These are phyloP conservation scores for Eueides isabella DNA, from an alignment of 1,140 invertebrate genomes.

Conservation along the genomic window DNA sequence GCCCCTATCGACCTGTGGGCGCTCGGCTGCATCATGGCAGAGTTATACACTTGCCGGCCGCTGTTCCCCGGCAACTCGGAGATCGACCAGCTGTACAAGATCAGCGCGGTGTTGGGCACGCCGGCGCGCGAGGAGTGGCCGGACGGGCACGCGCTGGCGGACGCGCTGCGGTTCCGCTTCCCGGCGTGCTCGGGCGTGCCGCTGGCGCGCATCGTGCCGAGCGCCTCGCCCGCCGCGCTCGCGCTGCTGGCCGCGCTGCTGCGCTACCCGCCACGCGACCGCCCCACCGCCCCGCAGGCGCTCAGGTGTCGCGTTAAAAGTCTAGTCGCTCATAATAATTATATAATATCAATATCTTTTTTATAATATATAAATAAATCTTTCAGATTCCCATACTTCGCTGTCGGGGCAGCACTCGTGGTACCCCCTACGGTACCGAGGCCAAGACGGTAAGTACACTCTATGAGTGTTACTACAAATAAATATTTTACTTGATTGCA, in stretches of 20 bases:
- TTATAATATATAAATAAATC: not conserved
- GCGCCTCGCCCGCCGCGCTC: conserved; percentile 92
- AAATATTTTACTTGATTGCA: not conserved
- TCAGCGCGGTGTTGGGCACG: conserved; percentile 97
- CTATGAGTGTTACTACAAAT: not conserved
- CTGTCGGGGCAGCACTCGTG: conserved; percentile 62
- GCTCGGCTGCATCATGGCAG: conserved; percentile 98
- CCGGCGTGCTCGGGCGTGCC: conserved; percentile 92
- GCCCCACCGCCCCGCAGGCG: conserved; percentile 95
- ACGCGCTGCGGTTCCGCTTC: conserved; percentile 98
- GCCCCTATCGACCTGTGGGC: conserved; percentile 99
- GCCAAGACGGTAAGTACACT: conserved; percentile 52
- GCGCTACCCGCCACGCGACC: conserved; percentile 95
- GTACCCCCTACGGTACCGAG: conserved; percentile 61
- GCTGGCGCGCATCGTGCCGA: conserved; percentile 91
- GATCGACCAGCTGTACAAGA: conserved; percentile 99
- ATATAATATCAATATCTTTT: too few species aligned
- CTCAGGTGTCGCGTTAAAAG: conserved; percentile 84
- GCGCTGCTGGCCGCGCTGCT: conserved; percentile 94
- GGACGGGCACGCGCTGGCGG: conserved; percentile 96
- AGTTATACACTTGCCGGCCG: conserved; percentile 98
- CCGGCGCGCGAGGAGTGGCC: conserved; percentile 95
- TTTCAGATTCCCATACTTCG: conserved; percentile 73
- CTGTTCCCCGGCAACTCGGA: conserved; percentile 98
- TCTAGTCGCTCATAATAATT: too few species aligned